Base-by-base conservation (phyloP, 2,113 vertebrate species). In the Proterorhinus semilunaris region DNA sequence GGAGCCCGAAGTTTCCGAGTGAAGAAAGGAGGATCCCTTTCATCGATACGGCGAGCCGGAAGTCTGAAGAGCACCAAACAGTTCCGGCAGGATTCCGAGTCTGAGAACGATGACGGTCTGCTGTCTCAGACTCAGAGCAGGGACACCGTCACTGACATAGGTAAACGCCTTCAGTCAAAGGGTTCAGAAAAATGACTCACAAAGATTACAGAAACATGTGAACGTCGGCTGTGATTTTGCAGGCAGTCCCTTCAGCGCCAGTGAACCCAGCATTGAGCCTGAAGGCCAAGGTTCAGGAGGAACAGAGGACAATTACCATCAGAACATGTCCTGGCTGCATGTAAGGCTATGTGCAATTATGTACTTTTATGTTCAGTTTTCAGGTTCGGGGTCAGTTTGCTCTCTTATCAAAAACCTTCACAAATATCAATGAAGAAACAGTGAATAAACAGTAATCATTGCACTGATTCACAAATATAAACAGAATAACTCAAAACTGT, bases 41-140 rank as follows among this genome's bases (percentile, higher is more conserved):
- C 97, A 45, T 99, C 96, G 80, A 96, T 99, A 83, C 96, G 95
- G 85, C 92, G 96, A 67, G 96, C 97, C 46, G 96, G 98, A 80
- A 99, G 97, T 92, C 95, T 99, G 89, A 99, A 99, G 93, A 98
- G 98, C 95, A 97, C 95, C 91, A 99, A 99, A 92, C 88, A 98
- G 90, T 95, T 96, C 83, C 93, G 97, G 81, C 98, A 99, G 92
- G 98, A 99, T 91, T 99, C 98, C 4, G 96, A 96, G 93, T 99
- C 98, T 47, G 98, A 99, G 93, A 98, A 97, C 86, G 97, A 99
- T 64, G 96, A 96, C 64, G 95, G 95, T 73, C 92, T 96, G 91
- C 94, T 98, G 87, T 98, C 96, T 78, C 96, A 98, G 89, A 98
- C 95, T 49, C 97, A 98, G 82, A 99, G 98, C 95, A 95, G 97